A percentile compares a stretch with the other conserved stretches of the same genome.
Evolutionary conservation across 2,888 invertebrate species (phyloP).

Genomic region (Microdon myrmicae): DNA sequence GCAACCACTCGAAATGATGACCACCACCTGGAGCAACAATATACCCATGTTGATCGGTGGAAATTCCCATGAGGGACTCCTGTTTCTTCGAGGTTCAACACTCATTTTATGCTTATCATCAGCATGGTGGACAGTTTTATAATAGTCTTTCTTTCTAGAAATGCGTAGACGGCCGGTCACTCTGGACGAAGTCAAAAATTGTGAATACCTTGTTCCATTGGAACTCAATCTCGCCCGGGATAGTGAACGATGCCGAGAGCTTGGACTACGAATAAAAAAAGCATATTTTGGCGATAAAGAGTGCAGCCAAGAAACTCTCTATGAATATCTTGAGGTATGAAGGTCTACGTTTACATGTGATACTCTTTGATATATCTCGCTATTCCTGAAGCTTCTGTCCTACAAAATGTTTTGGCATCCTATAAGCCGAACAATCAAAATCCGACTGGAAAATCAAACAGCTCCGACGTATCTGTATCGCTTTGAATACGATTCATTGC

Average conservation of each 20-base stretch:
- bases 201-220: slow-evolving; percentile 58
- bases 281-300: slow-evolving; percentile 56
- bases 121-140: not conserved
- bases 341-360: not conserved
- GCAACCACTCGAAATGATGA: slow-evolving; percentile 57
- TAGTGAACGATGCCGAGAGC: slow-evolving; percentile 21
- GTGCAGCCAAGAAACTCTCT: slow-evolving; percentile 56
- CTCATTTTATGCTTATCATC: too few relatives aligned
- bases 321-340: slow-evolving; percentile 56
- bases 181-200: slow-evolving; percentile 41
- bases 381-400: slow-evolving; percentile 60
- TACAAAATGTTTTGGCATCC: slow-evolving; percentile 64
- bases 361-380: not conserved
- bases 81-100: slow-evolving; percentile 33
- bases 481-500: slow-evolving; percentile 64
- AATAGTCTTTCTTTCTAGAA: slow-evolving; percentile 48
- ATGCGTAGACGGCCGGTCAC: slow-evolving; percentile 60
- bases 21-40: slow-evolving; percentile 60
- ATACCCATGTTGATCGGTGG: slow-evolving; percentile 64
- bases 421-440: slow-evolving; percentile 57
- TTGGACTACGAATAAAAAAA: slow-evolving; percentile 50
- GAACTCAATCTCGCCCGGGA: slow-evolving; percentile 55
- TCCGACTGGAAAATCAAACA: slow-evolving; percentile 56
- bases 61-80: slow-evolving; percentile 62
- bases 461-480: slow-evolving; percentile 62